Base-by-base conservation (phyloP, 2,888 invertebrate genomes). In the Diaperis boleti region DNA sequence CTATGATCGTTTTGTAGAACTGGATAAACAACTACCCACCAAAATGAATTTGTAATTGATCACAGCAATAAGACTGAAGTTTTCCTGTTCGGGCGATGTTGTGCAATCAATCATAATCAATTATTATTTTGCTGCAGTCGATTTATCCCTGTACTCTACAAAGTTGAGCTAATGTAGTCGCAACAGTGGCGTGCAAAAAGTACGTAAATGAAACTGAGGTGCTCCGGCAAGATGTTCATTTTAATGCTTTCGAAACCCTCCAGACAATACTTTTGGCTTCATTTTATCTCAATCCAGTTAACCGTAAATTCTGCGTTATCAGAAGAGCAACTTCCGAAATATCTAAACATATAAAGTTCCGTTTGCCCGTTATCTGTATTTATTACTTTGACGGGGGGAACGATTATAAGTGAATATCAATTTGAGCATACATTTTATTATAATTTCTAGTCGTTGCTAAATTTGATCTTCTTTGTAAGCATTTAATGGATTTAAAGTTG, bases 401-500 rank as follows among this genome's bases (percentile, higher is more conserved):
- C 29, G 37, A 59, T 47, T 59, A 45, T 33, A 59, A 59, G 41
- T 59, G 29, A 49, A 59, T 47, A 57, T 59, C 41, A 59, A 41
- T 59, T 59, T 49, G 13, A 18, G 35, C 8, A 49, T 49, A 39
- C 42, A 52, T 41, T 59, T 59, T 42, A 20, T 41, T 31, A 41
- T 15, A 59, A 35, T 41, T 50, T 49, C 14, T 29, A 39, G 22
- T 41, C 41, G 22, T 31, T 17, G 11, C 22, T 41, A 52, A 54
- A 61, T 49, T 49, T 62, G 50, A 62, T 56, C 56, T 56, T 56
- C 62, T 61, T 56, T 44, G 62, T 47, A 39, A 49, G 55, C 35
- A 29, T 62, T 65, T 65, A 65, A 65, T 63, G 60, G 65, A 61
- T 52, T 63, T 63, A 65, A 50, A 64, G 57, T 64, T 66, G 54